Conservation (phyloP, 2,113 vertebrate genomes). For the Enhydra lutris region DNA sequence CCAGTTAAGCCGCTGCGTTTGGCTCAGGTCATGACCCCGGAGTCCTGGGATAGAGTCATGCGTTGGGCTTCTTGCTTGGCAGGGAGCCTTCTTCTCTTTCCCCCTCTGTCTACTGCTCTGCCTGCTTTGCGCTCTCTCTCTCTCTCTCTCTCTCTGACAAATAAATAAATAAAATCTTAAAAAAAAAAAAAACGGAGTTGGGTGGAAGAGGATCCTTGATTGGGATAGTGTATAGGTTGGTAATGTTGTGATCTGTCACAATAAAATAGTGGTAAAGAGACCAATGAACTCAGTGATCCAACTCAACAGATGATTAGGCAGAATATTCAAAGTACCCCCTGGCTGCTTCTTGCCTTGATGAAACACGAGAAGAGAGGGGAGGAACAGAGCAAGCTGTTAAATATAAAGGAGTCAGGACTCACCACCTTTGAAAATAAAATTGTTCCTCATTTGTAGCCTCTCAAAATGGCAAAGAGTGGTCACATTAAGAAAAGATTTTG, state of each 20-base stretch:
- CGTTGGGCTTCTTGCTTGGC: too few species aligned
- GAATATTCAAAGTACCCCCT: neutral
- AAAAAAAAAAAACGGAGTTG: neutral
- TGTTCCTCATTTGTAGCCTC: neutral
- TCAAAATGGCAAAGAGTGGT: neutral
- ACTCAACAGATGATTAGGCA: neutral
- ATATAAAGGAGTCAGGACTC: neutral
- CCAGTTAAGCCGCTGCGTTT: too few species aligned
- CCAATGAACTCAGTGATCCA: neutral
- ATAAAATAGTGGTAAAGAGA: neutral
- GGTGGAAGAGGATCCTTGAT: neutral
- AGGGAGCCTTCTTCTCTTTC: too few species aligned
- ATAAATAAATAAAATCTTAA: too few species aligned
- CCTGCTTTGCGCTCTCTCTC: too few species aligned
- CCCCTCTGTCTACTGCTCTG: too few species aligned
- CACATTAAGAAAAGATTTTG: conserved; percentile 3
- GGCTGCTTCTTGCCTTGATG: neutral
- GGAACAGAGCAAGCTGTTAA: neutral
- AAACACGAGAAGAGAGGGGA: neutral
- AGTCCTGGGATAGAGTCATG: too few species aligned
- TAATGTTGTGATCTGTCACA: neutral
- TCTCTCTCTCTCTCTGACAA: too few species aligned
- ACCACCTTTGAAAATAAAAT: neutral
- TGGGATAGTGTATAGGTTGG: neutral
- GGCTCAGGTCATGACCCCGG: too few species aligned